Evolutionary conservation across 2,888 invertebrate species (phyloP), one percentile per base, ranked within the genome.

Genomic region (Andrena fulva): DNA sequence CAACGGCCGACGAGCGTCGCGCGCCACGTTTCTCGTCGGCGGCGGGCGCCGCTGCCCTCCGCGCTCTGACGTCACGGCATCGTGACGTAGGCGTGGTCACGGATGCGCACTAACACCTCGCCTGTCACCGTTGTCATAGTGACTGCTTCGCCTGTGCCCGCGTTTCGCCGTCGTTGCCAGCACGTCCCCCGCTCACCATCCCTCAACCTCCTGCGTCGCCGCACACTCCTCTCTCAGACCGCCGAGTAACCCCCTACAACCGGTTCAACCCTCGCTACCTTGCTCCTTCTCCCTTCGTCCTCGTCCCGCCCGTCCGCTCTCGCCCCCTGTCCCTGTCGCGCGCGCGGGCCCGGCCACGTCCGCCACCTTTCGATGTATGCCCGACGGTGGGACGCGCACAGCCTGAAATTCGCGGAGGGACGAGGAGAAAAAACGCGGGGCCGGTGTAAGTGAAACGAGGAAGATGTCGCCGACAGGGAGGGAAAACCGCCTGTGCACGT

Each of bases 31-130:
- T 86, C 87, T 86, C 85, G 82, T 85, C 85, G 89, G 80, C 90
- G 90, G 91, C 89, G 87, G 89, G 87, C 86, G 89, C 90, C 90
- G 89, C 80, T 84, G 82, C 84, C 84, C 87, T 87, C 88, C 89
- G 77, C 77, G 83, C 80, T 86, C 87, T 92, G 92, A 93, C 93
- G 93, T 93, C 93, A 92, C 91, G 77, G 84, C 73, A 81, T 91
- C 90, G 93, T 93, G 93, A 93, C 93, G 93, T 93, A 93, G 93
- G 93, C 93, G 93, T 93, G 93, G 93, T 93, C 93, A 93, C 92
- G 92, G 93, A 93, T 93, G 93, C 93, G 93, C 93, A 93, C 93
- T 91, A 92, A 92, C 93, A 93, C 93, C 93, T 93, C 90, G 91
- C 89, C 89, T 92, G 92, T 92, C 92, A 92, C 92, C 91, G 93